Evolutionary conservation across 2,113 vertebrate species (phyloP), one percentile per base, ranked within the genome.

Genomic region (Brachypteracias leptosomus): DNA sequence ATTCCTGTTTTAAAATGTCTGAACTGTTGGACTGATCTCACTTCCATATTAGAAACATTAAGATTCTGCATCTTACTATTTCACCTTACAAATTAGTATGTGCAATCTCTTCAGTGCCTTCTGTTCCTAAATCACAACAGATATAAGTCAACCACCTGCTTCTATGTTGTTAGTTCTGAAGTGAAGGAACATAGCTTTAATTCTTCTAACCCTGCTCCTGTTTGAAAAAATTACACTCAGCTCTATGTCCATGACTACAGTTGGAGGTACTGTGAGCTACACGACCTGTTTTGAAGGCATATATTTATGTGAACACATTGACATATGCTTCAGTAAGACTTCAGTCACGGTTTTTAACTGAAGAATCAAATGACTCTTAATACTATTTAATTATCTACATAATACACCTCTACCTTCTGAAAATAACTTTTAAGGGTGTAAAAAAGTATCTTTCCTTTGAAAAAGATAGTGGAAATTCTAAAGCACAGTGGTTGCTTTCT

Each of bases 71-170:
- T 44, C 70, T 88, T 33, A 55, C 31, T 88, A 71, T 92, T 92
- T 95, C 76, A 91, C 66, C 46, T 82, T 72, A 42, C 16, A 82
- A 93, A 93, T 92, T 84, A 91, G 85, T 85, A 46, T 55, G 24
- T 58, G 25, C 62, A 88, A 72, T 81, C 47, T 72, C 61, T 87
- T 80, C 74, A 65, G 40, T 73, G 77, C 62, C 81, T 89, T 87
- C 62, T 66, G 17, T 73, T 87, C 58, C 74, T 94, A 94, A 95
- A 84, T 89, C 87, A 95, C 62, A 92, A 58, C 25, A 57, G 25
- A 54, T 73, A 36, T 44, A 82, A 54, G 31, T 58, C 78, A 79
- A 57, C 36, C 85, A 78, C 66, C 38, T 68, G 21, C 49, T 91
- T 89, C 74, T 62, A 14, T 90, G 86, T 78, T 28, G 59, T 5